Evolutionary conservation across 2,797 vertebrate species (phyloP).

Genomic region (Phrynocephalus forsythii): DNA sequence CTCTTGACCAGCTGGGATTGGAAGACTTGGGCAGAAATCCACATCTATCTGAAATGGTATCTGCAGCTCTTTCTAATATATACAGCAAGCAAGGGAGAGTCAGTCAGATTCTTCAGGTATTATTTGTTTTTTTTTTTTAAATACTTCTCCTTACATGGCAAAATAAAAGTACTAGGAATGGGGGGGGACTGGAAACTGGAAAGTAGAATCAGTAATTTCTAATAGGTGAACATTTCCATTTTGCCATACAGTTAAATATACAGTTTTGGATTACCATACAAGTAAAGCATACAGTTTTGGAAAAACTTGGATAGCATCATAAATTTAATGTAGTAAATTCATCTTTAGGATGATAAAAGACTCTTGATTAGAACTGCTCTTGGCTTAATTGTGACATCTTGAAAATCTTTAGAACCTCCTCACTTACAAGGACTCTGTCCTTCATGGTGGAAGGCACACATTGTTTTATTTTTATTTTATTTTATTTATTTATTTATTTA

Average conservation of each 20-base stretch:
- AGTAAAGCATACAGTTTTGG: background rate
- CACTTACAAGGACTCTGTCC: no score
- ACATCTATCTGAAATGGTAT: no score
- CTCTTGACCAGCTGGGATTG: background rate
- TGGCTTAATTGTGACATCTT: background rate
- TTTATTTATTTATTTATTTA: no score
- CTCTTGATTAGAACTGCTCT: no score
- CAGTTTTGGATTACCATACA: background rate
- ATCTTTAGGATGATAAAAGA: background rate
- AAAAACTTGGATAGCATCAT: background rate
- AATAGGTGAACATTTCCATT: background rate
- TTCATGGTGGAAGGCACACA: background rate
- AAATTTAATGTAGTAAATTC: background rate
- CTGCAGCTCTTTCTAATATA: background rate
- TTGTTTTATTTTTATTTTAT: background rate
- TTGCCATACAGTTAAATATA: background rate
- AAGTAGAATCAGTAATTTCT: background rate
- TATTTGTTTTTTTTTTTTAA: background rate
- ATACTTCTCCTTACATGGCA: background rate
- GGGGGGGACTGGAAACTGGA: no score
- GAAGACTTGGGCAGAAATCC: background rate
- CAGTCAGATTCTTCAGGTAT: no score
- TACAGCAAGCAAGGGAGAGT: background rate
- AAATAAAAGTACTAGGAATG: background rate
- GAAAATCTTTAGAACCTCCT: background rate